phyloP scores from a whole-genome alignment of 1,140 invertebrate species.

The Muscidifurax raptorellus region DNA sequence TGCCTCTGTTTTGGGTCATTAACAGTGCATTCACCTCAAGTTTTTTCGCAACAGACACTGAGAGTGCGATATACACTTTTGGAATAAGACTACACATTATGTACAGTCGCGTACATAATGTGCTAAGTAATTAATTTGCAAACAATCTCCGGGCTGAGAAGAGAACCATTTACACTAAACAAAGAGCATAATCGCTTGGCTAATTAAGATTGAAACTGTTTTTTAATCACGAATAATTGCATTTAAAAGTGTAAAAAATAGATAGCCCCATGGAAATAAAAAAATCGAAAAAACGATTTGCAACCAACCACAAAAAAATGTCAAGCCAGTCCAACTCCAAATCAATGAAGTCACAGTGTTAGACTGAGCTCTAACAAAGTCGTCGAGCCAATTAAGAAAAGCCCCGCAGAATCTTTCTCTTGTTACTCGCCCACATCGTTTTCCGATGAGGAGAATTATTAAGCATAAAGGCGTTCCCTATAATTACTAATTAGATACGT shows the following conservation, averaged over 20 bases:
- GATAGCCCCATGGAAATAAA: no score
- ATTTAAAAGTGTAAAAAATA: not conserved
- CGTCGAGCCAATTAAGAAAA: slow-evolving; percentile 15
- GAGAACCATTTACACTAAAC: not conserved
- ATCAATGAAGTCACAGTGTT: not conserved
- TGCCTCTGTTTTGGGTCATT: slow-evolving; percentile 20
- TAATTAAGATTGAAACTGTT: not conserved
- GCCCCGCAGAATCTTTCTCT: not conserved
- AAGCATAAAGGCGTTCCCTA: not conserved
- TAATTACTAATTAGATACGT: slow-evolving; percentile 36
- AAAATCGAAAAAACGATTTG: no score
- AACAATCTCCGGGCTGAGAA: not conserved
- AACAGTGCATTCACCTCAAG: slow-evolving; percentile 16
- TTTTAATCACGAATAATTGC: not conserved
- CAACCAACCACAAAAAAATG: no score
- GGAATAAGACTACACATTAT: no score
- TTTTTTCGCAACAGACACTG: not conserved
- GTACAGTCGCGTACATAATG: not conserved
- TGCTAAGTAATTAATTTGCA: not conserved
- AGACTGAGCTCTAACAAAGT: not conserved
- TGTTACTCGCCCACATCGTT: not conserved
- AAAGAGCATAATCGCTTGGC: not conserved
- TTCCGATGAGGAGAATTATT: not conserved
- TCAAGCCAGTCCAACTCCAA: not conserved
- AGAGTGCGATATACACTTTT: not conserved